A percentile compares a stretch with the other conserved stretches of the same genome.
Conservation (phyloP, 2,888 invertebrate genomes). For the Scaptomyza tumidula region DNA sequence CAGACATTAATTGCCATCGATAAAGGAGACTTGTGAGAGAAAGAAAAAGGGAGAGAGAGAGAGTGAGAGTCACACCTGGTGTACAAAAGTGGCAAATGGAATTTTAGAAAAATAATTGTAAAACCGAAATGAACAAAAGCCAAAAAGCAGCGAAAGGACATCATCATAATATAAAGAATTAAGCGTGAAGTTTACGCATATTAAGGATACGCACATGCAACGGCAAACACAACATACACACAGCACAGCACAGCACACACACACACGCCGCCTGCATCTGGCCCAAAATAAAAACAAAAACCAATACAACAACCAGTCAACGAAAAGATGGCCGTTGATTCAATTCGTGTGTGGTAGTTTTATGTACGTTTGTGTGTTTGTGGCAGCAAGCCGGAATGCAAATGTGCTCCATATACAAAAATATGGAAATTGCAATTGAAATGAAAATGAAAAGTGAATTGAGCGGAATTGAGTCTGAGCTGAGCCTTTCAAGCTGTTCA, state of each 20-base stretch:
- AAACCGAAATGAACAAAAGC: conserved; percentile 71
- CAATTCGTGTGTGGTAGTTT: conserved; percentile 5
- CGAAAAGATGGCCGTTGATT: conserved; percentile 36
- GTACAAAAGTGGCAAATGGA: conserved; percentile 36
- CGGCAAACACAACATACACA: conserved; percentile 66
- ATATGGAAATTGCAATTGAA: not conserved
- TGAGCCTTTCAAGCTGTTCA: conserved; percentile 64
- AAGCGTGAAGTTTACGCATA: conserved; percentile 84
- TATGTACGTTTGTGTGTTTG: conserved; percentile 14
- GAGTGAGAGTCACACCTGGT: conserved; percentile 68
- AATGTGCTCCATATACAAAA: conserved; percentile 46
- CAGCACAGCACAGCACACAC: too few species aligned
- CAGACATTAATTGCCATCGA: conserved; percentile 69
- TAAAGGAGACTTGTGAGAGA: conserved; percentile 23
- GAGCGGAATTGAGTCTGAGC: not conserved
- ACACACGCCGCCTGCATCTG: conserved; percentile 76
- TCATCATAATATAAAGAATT: conserved; percentile 81
- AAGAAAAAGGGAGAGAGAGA: conserved; percentile 14
- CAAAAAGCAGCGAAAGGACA: conserved; percentile 78
- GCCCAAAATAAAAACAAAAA: conserved; percentile 33
- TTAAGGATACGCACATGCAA: conserved; percentile 78
- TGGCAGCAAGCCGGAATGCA: conserved; percentile 61
- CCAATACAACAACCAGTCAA: conserved; percentile 33
- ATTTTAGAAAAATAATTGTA: conserved; percentile 67
- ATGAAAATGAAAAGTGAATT: conserved; percentile 19